Evolutionary conservation across 2,113 vertebrate species (phyloP).

Genomic region (Shinisaurus crocodilurus): DNA sequence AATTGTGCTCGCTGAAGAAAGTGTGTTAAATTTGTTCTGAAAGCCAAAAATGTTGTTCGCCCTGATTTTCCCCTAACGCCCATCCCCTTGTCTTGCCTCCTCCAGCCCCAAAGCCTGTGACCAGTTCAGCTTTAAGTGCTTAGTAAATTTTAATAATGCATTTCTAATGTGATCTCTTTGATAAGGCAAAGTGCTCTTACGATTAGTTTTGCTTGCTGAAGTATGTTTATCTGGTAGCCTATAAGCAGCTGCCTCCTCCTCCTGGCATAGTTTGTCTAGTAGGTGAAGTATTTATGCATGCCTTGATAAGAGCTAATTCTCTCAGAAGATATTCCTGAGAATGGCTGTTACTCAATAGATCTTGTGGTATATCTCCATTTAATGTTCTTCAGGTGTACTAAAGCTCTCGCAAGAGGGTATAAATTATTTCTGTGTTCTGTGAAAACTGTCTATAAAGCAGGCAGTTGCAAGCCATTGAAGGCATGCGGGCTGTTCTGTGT

Average conservation of each 20-base stretch:
- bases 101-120: background rate
- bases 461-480: conserved; percentile 45
- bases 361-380: conserved; percentile 32
- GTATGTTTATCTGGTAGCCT: conserved; percentile 37
- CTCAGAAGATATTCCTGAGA: conserved; percentile 30
- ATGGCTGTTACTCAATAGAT: conserved; percentile 34
- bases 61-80: background rate
- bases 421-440: conserved; percentile 51
- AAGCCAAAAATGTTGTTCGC: background rate
- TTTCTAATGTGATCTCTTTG: conserved; percentile 41
- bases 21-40: background rate
- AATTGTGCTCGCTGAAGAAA: rapidly evolving
- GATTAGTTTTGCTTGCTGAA: conserved; percentile 41
- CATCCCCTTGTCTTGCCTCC: background rate
- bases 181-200: conserved; percentile 49
- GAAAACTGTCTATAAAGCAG: conserved; percentile 49
- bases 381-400: conserved; percentile 28
- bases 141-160: conserved; percentile 33
- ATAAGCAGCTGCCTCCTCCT: conserved; percentile 32
- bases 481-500: conserved; percentile 30
- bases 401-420: conserved; percentile 17
- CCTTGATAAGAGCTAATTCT: conserved; percentile 33
- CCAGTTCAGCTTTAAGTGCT: conserved; percentile 36
- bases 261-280: conserved; percentile 36
- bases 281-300: conserved; percentile 35